phyloP scores from a whole-genome alignment of 2,113 vertebrate species.

The Vombatus ursinus region DNA sequence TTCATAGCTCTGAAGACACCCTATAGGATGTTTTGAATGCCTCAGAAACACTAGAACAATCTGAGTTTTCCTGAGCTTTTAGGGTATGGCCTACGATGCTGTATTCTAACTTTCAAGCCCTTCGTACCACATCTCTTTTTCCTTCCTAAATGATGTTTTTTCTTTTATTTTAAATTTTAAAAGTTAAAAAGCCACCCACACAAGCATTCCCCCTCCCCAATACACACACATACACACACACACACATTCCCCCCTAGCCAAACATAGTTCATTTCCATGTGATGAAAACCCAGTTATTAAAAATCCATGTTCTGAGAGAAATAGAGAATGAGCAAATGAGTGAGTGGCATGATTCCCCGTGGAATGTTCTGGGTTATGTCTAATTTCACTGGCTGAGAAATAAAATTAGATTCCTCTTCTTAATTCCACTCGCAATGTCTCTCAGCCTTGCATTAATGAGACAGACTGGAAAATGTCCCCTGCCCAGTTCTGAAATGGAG shows the following conservation, averaged over 20 bases:
- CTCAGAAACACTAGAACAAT: neutral
- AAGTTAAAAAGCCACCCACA: conserved; percentile 35
- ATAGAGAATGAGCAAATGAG: neutral
- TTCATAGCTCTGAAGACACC: neutral
- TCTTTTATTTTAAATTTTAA: conserved; percentile 7
- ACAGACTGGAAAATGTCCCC: conserved; percentile 18
- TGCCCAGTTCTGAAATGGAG: neutral
- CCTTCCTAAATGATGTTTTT: neutral
- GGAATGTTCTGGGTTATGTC: conserved; percentile 36
- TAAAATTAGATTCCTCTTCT: conserved; percentile 69
- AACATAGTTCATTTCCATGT: conserved; percentile 30
- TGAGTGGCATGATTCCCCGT: neutral
- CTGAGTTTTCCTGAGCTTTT: neutral
- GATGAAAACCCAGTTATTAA: conserved; percentile 70
- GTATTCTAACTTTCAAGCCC: neutral
- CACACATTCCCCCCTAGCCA: neutral
- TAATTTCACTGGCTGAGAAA: conserved; percentile 65
- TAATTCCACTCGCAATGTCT: conserved; percentile 17
- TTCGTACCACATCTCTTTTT: neutral
- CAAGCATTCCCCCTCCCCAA: neutral
- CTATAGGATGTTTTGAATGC: neutral
- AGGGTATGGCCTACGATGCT: neutral
- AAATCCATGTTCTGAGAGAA: conserved; percentile 56
- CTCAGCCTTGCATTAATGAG: conserved; percentile 60
- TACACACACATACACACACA: neutral